A percentile compares a stretch with the other conserved stretches of the same genome.
phyloP scores from a whole-genome alignment of 2,113 vertebrate species.

The Istiophorus platypterus region DNA sequence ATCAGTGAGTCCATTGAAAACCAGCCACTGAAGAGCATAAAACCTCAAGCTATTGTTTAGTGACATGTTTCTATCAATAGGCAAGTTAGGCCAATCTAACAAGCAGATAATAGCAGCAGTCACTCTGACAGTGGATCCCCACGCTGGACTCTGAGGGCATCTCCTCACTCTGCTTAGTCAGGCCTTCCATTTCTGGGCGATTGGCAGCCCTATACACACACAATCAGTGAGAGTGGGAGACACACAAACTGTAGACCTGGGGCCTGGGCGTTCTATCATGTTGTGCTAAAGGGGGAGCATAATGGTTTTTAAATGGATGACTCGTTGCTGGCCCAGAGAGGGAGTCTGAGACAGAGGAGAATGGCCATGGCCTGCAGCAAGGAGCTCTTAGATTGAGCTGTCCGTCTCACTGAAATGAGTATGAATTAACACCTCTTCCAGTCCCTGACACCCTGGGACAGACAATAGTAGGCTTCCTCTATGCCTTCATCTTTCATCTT shows the following conservation, averaged over 20 bases:
- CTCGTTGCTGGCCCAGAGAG: conserved; percentile 78
- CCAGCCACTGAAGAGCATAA: conserved; percentile 59
- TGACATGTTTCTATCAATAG: conserved; percentile 77
- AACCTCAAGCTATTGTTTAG: conserved; percentile 69
- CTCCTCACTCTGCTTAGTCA: conserved; percentile 59
- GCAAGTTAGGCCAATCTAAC: conserved; percentile 72
- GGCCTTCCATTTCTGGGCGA: conserved; percentile 71
- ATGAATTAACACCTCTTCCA: conserved; percentile 86
- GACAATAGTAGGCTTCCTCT: conserved; percentile 79
- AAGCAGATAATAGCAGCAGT: conserved; percentile 80
- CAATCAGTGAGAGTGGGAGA: conserved; percentile 44
- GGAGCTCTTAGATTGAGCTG: conserved; percentile 88
- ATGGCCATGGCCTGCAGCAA: conserved; percentile 85
- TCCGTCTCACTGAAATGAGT: conserved; percentile 88
- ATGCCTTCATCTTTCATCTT: conserved; percentile 66
- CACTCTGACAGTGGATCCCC: conserved; percentile 73
- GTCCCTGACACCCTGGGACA: conserved; percentile 78
- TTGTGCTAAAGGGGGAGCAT: conserved; percentile 87
- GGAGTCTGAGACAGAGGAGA: conserved; percentile 79
- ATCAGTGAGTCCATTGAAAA: conserved; percentile 53
- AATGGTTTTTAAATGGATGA: conserved; percentile 92
- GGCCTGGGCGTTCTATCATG: conserved; percentile 84
- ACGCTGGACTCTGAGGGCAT: conserved; percentile 64
- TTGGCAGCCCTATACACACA: conserved; percentile 63
- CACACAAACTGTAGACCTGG: conserved; percentile 63